phyloP scores from a whole-genome alignment of 1,140 invertebrate genomes.

The Drosophila equinoxialis region DNA sequence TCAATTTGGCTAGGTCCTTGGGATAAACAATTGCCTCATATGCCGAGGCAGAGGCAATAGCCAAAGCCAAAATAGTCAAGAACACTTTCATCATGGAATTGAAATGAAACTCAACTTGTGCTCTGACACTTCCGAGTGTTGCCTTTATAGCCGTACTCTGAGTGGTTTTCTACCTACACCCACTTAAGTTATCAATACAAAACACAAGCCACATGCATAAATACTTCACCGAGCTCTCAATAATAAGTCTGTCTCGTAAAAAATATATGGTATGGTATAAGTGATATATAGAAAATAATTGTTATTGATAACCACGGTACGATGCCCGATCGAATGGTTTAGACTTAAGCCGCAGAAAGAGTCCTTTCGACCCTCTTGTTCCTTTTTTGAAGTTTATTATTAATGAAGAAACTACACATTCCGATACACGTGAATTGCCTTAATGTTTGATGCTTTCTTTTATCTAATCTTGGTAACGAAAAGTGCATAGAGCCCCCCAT shows the following conservation, averaged over 20 bases:
- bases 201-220: constrained; percentile 8
- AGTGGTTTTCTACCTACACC: neutral
- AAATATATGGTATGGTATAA: neutral
- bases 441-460: neutral
- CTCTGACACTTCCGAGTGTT: neutral
- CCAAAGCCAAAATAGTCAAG: neutral
- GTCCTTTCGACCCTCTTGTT: too few species aligned
- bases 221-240: neutral
- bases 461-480: neutral
- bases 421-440: neutral
- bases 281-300: neutral
- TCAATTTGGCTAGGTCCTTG: constrained; percentile 49
- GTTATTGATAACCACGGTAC: too few species aligned
- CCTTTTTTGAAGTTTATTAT: too few species aligned
- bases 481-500: neutral
- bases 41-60: constrained; percentile 2
- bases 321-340: too few species aligned
- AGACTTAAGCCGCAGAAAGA: too few species aligned
- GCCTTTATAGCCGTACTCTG: neutral
- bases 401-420: too few species aligned
- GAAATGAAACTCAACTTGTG: neutral
- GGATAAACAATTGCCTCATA: constrained; percentile 28
- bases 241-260: neutral
- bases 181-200: constrained; percentile 1
- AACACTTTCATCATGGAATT: constrained; percentile 1